phyloP scores from a whole-genome alignment of 2,797 vertebrate species.

The Thalassophryne amazonica region DNA sequence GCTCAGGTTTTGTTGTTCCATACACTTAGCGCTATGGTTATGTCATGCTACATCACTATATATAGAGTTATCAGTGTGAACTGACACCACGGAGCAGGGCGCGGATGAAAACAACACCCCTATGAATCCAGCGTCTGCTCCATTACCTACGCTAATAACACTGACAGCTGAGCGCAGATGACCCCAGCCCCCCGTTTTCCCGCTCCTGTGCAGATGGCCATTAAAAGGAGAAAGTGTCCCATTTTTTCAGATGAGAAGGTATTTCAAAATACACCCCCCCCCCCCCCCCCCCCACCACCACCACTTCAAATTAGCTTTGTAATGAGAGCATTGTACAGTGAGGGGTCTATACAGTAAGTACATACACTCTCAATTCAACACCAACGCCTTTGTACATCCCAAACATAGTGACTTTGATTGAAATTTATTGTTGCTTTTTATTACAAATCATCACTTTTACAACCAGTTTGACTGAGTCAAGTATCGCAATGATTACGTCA shows the following conservation, averaged over 20 bases:
- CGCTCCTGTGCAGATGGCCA: constrained; percentile 99
- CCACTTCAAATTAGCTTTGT: constrained; percentile 72
- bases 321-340: no score
- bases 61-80: constrained; percentile 98
- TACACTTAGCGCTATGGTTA: constrained; percentile 82
- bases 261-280: constrained; percentile 97
- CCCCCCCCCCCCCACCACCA: no score
- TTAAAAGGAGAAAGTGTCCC: constrained; percentile 98
- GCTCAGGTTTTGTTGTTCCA: constrained; percentile 88
- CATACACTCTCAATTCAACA: no score
- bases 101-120: constrained; percentile 94
- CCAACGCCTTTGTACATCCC: no score
- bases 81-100: constrained; percentile 85
- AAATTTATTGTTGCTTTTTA: no score
- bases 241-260: constrained; percentile 89
- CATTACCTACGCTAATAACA: constrained; percentile 99
- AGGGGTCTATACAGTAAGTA: no score
- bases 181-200: constrained; percentile 94
- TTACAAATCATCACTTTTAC: no score
- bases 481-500: no score
- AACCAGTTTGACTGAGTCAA: no score
- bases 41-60: constrained; percentile 87
- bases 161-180: constrained; percentile 99
- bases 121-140: constrained; percentile 94
- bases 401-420: no score